Base-by-base conservation (phyloP, 2,797 vertebrate genomes). In the Erpetoichthys calabaricus region DNA sequence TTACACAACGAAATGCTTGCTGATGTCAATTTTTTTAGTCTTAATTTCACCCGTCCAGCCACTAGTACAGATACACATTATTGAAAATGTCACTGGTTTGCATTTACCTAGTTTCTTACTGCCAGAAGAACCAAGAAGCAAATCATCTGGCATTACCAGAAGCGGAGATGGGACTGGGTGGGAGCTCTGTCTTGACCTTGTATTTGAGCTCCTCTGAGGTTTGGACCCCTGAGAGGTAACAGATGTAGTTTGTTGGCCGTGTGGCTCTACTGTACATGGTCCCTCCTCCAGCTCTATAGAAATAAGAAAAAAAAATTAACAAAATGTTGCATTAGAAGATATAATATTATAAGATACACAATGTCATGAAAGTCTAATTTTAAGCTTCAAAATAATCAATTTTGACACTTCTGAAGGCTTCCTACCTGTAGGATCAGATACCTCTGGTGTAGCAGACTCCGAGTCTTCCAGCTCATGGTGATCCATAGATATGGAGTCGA, bases 401-500 rank as follows among this genome's bases (percentile, higher is more conserved):
- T 25, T 25, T 25, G 25, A 25, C 25, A 25, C 25, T 25, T 25
- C 25, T 25, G 25, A 25, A 71, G 47, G 67, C 68, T 74, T 85
- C 87, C 69, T 73, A 84, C 84, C 79, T 63, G 73, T 63, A 61
- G 75, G 67, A 59, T 82, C 67, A 8, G 77, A 66, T 25, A 60
- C 46, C 55, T 73, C 84, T 2, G 85, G 76, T 1, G 74, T 67
- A 1, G 82, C 67, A 0, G 78, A 65, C 61, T 93, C 91, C 5
- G 81, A 81, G 67, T 92, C 92, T 66, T 86, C 83, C 56, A 89
- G 64, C 72, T 97, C 94, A 3, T 76, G 80, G 57, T 88, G 86
- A 52, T 95, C 93, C 73, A 91, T 53, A 3, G 91, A 97, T 53
- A 85, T 86, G 0, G 82, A 86, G 71, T 97, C 94, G 76, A 98